Evolutionary conservation across 2,797 vertebrate species (phyloP), one percentile per base, ranked within the genome.

Genomic region (Centroberyx gerrardi): DNA sequence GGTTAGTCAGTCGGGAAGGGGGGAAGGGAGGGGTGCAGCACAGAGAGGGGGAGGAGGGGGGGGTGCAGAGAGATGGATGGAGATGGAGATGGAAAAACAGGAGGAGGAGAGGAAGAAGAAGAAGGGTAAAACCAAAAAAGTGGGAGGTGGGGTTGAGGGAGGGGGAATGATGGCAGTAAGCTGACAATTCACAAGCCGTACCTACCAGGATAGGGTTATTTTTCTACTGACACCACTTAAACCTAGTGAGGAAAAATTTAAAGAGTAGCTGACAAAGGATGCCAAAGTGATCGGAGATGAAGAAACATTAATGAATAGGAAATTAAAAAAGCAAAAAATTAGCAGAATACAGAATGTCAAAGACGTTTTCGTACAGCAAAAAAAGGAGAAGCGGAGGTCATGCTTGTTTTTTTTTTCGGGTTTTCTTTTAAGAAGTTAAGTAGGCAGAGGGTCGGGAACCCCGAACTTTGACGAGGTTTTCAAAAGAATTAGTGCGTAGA

Each of bases 181-280:
- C 91, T 76, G 86, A 94, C 87, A 87, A 92, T 62, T 91, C 84
- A 91, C 90, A 93, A 93, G 92, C 91, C 82, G 93, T 96, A 96
- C 96, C 95, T 96, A 96, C 95, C 95, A 92, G 94, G 90, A 92
- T 44, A 93, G 93, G 92, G 93, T 94, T 95, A 94, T 94, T 94
- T 95, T 93, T 95, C 94, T 96, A 96, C 90, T 92, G 95, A 95
- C 95, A 95, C 88, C 95, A 95, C 88, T 95, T 95, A 96, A 92
- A 96, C 96, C 95, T 96, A 95, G 93, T 95, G 91, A 95, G 93
- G 94, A 96, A 91, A 96, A 90, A 95, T 94, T 92, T 95, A 92
- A 91, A 96, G 82, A 95, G 92, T 81, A 92, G 93, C 95, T 95
- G 93, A 95, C 95, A 95, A 91, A 92, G 82, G 84, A 89, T 93